Evolutionary conservation across 2,113 vertebrate species (phyloP).

Genomic region (Panthera tigris): DNA sequence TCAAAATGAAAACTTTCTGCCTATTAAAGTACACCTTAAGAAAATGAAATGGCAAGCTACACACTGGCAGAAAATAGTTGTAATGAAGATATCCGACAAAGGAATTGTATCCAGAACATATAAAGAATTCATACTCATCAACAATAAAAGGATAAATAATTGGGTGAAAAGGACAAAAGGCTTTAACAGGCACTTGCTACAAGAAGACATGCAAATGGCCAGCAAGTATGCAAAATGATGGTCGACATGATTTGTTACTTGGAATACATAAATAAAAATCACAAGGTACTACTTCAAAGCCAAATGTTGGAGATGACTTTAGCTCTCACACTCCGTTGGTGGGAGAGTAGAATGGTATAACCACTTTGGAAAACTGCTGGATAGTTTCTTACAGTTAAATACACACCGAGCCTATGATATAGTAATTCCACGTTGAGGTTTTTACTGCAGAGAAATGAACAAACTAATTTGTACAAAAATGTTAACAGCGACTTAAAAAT

Average conservation of each 20-base stretch:
- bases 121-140: background rate
- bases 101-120: background rate
- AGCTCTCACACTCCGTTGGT: background rate
- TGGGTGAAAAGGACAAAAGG: background rate
- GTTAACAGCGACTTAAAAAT: background rate
- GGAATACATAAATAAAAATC: background rate
- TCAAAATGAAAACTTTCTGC: background rate
- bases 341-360: background rate
- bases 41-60: background rate
- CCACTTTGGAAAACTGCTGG: background rate
- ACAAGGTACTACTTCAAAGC: background rate
- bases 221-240: background rate
- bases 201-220: background rate
- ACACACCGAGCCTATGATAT: background rate
- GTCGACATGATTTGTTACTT: background rate
- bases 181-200: background rate
- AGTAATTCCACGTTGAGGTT: background rate
- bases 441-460: background rate
- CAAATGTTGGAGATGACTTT: background rate
- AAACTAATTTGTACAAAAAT: background rate
- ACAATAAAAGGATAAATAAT: background rate
- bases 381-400: background rate
- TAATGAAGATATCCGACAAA: background rate
- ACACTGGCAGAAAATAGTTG: background rate
- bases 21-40: background rate